A percentile compares a stretch with the other conserved stretches of the same genome.
phyloP scores from a whole-genome alignment of 2,113 vertebrate species.

The Pitta sordida region DNA sequence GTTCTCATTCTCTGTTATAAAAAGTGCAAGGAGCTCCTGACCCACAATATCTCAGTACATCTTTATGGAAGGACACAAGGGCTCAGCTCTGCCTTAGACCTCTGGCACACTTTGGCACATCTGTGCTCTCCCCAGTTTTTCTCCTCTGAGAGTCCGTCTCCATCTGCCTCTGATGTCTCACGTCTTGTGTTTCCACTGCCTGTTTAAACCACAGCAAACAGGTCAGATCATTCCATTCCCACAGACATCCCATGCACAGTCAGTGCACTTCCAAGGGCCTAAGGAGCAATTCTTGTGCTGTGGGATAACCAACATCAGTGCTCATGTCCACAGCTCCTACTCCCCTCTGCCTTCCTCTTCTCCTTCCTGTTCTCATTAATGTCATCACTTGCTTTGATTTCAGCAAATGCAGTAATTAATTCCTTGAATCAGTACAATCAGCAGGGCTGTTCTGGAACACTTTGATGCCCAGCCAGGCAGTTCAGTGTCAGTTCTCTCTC shows the following conservation, averaged over 20 bases:
- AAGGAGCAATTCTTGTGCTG: neutral
- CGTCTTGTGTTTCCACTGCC: neutral
- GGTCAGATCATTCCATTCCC: neutral
- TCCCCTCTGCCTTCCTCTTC: neutral
- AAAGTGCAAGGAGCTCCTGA: neutral
- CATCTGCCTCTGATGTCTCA: neutral
- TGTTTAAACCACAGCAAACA: neutral
- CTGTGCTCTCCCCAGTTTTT: neutral
- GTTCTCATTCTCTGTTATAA: neutral
- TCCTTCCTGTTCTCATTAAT: neutral
- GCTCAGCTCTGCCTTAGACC: neutral
- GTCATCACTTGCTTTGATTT: slow-evolving; percentile 7
- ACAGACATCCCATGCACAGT: neutral
- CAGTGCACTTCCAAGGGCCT: neutral
- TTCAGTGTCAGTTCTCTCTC: neutral
- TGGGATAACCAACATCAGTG: neutral
- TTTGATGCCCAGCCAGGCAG: slow-evolving; percentile 23
- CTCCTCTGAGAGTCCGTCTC: neutral
- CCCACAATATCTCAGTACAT: neutral
- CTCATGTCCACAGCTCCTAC: neutral
- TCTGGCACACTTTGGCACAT: neutral
- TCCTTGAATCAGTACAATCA: neutral
- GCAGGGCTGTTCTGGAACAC: neutral
- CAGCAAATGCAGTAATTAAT: slow-evolving; percentile 15
- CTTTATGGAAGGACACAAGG: neutral